Evolutionary conservation across 1,140 invertebrate species (phyloP), one percentile per base, ranked within the genome.

Genomic region (Agrilus planipennis): DNA sequence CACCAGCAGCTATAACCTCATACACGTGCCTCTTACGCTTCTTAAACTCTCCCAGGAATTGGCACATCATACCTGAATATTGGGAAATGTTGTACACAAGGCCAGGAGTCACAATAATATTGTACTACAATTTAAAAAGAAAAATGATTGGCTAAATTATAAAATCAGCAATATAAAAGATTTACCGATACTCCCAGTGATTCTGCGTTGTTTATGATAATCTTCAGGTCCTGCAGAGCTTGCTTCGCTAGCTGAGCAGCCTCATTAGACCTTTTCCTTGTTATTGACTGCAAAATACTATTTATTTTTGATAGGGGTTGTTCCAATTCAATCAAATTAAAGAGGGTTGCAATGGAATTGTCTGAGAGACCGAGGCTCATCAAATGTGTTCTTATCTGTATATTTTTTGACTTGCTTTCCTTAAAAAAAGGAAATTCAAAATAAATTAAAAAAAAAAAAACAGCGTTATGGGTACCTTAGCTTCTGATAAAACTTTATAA

Each of bases 281-380:
- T 72, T 21, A 84, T 68, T 2, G 67, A 64, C 23, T 68, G 73
- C 1, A 85, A 58, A 0, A 74, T 54, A 38, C 74, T 76, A 1
- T 68, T 60, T 19, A 84, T 69, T 49, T 84, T 81, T 15, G 60
- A 62, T 1, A 83, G 63, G 2, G 75, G 53, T 21, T 75, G 79
- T 50, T 89, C 84, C 0, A 73, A 72, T 44, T 85, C 76, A 47
- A 89, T 69, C 16, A 88, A 69, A 42, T 72, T 76, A 29, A 80
- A 73, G 3, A 93, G 56, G 1, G 71, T 76, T 1, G 73, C 61
- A 28, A 83, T 75, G 3, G 77, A 74, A 21, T 79, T 74, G 40
- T 84, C 79, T 0, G 77, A 75, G 14, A 89, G 62, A 40, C 79
- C 73, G 2, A 73, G 65, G 10, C 71, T 76, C 11, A 75, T 76